phyloP scores from a whole-genome alignment of 2,888 invertebrate species.

The Coleophora deauratella region DNA sequence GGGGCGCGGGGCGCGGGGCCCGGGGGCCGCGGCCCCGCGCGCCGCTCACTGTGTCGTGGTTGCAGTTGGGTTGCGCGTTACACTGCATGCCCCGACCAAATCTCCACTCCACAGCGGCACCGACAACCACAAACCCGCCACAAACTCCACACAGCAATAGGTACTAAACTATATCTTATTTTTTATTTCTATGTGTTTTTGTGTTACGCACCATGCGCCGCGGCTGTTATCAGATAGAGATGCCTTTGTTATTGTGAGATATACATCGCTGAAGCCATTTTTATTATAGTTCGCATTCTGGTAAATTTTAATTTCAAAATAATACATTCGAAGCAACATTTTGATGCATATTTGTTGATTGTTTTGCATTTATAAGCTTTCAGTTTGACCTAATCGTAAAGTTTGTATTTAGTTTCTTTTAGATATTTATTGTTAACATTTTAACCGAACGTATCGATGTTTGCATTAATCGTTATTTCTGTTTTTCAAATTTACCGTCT shows the following conservation, averaged over 20 bases:
- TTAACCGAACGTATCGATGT: slow-evolving; percentile 51
- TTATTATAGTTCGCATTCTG: slow-evolving; percentile 46
- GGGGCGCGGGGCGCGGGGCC: slow-evolving; percentile 13
- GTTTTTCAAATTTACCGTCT: background rate
- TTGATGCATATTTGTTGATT: slow-evolving; percentile 66
- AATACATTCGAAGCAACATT: slow-evolving; percentile 58
- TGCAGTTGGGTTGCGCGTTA: slow-evolving; percentile 93
- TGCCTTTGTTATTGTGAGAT: slow-evolving; percentile 52
- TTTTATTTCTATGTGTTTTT: slow-evolving; percentile 63
- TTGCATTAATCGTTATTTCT: slow-evolving; percentile 22
- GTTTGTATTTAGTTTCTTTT: slow-evolving; percentile 39
- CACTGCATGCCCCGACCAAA: slow-evolving; percentile 89
- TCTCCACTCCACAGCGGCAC: slow-evolving; percentile 72
- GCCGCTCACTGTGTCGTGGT: slow-evolving; percentile 75
- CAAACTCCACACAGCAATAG: slow-evolving; percentile 73
- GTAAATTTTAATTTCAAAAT: slow-evolving; percentile 29
- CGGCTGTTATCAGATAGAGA: slow-evolving; percentile 57
- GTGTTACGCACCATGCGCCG: slow-evolving; percentile 69
- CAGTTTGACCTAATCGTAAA: slow-evolving; percentile 51
- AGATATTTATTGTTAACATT: slow-evolving; percentile 50
- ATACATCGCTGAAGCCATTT: slow-evolving; percentile 53
- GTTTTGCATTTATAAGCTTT: slow-evolving; percentile 59
- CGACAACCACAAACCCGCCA: slow-evolving; percentile 71
- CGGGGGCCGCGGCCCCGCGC: slow-evolving; percentile 20
- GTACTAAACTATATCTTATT: slow-evolving; percentile 69